Evolutionary conservation across 1,140 invertebrate genomes (phyloP), one percentile per base, ranked within the genome.

Genomic region (Teleopsis dalmanni): DNA sequence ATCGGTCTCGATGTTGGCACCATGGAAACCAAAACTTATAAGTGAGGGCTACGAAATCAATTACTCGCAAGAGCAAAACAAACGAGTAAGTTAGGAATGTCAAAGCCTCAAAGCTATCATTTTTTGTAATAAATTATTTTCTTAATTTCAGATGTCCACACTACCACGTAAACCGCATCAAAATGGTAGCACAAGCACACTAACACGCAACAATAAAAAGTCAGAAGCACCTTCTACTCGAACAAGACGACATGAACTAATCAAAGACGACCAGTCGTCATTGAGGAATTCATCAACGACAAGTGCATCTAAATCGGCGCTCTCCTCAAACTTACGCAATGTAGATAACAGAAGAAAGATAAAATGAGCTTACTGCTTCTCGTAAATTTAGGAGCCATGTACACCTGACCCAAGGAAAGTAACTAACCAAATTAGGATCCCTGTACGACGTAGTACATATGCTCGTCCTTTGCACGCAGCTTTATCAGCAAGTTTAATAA

Each of bases 1-100:
- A 31, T 88, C 85, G 25, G 86, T 90, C 51, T 88, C 86, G 4
- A 81, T 90, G 34, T 75, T 89, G 50, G 85, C 87, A 1, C 87
- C 88, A 1, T 91, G 87, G 87, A 82, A 81, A 47, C 87, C 87
- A 1, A 77, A 81, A 34, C 79, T 85, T 57, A 79, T 81, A 56
- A 76, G 77, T 52, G 84, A 87, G 57, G 78, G 78, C 40, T 81
- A 83, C 63, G 85, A 88, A 70, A 84, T 89, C 14, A 85, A 88
- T 61, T 89, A 89, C 70, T 83, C 81, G 9, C 83, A 85, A 58
- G 78, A 79, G 62, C 77, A 78, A 23, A 76, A 78, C 55, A 70
- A 59, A 57, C 71, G 62, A 63, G 73, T 71, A 60, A 60, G 48
- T 22, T 33, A 9, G 0, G 7, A 46, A 8, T 1, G 13, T 26